Percentiles rank a stretch among this genome's conserved stretches.
Evolutionary conservation across 2,888 invertebrate species (phyloP).

Genomic region (Parthenolecanium corni): DNA sequence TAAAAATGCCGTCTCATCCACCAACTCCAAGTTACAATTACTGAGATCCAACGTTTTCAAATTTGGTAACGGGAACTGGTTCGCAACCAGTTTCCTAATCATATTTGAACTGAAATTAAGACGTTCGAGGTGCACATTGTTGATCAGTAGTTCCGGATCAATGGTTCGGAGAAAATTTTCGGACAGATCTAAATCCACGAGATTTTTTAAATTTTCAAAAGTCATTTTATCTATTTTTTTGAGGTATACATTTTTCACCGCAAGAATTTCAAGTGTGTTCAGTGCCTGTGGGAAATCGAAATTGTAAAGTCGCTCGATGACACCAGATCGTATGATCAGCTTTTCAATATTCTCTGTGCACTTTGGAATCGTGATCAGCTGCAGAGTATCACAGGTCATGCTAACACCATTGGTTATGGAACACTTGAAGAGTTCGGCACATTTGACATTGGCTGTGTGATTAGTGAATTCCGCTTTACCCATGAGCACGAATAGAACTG

Average conservation of each 20-base stretch:
- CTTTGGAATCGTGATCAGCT: no score
- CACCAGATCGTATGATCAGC: not conserved
- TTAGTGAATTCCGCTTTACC: no score
- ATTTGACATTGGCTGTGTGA: no score
- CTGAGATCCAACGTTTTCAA: slow-evolving; percentile 5
- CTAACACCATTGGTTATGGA: no score
- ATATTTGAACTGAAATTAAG: slow-evolving; percentile 13
- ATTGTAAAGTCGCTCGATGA: not conserved
- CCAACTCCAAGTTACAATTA: not conserved
- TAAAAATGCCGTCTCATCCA: not conserved
- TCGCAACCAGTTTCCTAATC: not conserved
- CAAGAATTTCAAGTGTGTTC: not conserved
- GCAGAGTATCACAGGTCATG: no score
- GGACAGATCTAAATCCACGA: slow-evolving; percentile 5
- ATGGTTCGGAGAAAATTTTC: not conserved
- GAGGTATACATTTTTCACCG: no score
- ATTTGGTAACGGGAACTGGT: slow-evolving; percentile 6
- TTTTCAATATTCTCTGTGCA: not conserved
- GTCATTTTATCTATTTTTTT: no score
- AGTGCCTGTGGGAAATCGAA: not conserved
- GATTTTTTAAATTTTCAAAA: not conserved
- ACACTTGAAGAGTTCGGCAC: no score
- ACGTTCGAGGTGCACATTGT: not conserved
- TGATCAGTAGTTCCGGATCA: no score
- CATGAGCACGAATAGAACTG: no score